Percentiles rank a stretch among this genome's conserved stretches.
These are phyloP conservation scores for Selene dorsalis DNA, from an alignment of 2,797 vertebrate genomes.

Conservation along the genomic window DNA sequence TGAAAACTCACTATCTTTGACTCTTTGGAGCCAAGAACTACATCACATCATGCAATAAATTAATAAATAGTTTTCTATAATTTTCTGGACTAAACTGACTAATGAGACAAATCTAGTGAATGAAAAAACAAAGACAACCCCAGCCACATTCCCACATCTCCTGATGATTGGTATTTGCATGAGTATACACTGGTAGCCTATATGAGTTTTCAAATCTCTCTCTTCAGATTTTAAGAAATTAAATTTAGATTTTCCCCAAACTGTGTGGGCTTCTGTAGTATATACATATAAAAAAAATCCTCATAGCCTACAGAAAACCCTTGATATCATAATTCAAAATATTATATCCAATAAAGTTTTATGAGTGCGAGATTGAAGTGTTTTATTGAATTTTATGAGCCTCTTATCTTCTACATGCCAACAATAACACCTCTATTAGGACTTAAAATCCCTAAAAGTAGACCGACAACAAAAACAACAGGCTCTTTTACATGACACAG, in stretches of 20 bases:
- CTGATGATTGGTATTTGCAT: not conserved
- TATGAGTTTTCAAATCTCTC: not conserved
- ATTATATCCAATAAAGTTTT: not conserved
- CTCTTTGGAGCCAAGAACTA: not conserved
- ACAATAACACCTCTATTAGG: slow-evolving; percentile 18
- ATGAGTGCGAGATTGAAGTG: not conserved
- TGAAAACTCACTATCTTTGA: not conserved
- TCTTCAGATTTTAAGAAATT: not conserved
- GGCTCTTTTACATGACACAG: slow-evolving; percentile 74
- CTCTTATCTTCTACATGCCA: not conserved
- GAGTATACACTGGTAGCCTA: no score
- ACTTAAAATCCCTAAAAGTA: slow-evolving; percentile 32
- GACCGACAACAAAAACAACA: slow-evolving; percentile 47
- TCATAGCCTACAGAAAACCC: not conserved
- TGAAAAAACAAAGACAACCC: not conserved
- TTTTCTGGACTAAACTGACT: not conserved
- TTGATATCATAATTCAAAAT: not conserved
- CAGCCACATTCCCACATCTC: not conserved
- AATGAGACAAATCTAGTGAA: not conserved
- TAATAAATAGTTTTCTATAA: no score
- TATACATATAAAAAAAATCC: no score
- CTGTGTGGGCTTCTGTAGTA: not conserved
- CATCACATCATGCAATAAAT: not conserved
- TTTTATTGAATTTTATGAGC: slow-evolving; percentile 11
- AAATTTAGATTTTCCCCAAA: not conserved